phyloP scores from a whole-genome alignment of 2,888 invertebrate species.

The Latheticus oryzae region DNA sequence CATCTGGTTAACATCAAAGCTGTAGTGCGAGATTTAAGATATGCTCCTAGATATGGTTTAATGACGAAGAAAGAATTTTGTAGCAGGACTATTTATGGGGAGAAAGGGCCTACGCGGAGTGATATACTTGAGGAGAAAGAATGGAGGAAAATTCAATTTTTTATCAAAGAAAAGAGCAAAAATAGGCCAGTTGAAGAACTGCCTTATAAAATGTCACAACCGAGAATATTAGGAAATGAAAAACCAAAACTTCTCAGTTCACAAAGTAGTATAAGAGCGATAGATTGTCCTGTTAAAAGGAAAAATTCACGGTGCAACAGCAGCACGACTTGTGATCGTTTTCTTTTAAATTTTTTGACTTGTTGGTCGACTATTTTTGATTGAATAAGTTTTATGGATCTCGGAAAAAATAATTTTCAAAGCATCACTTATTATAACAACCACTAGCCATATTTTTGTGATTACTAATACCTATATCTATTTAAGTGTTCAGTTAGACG shows the following conservation, averaged over 20 bases:
- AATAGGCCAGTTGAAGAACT: constrained; percentile 54
- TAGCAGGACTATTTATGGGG: constrained; percentile 54
- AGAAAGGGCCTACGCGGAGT: constrained; percentile 66
- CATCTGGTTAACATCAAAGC: constrained; percentile 67
- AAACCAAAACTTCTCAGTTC: constrained; percentile 55
- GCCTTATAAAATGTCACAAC: constrained; percentile 57
- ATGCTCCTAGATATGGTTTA: constrained; percentile 71
- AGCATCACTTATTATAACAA: constrained; percentile 17
- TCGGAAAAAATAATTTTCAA: constrained; percentile 8
- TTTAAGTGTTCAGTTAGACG: too few relatives aligned
- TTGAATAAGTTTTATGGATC: constrained; percentile 46
- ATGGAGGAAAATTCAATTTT: constrained; percentile 60
- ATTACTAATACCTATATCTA: too few relatives aligned
- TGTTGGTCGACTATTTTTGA: constrained; percentile 64
- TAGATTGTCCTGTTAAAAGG: constrained; percentile 39
- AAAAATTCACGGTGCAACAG: constrained; percentile 46
- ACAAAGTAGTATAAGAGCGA: constrained; percentile 47
- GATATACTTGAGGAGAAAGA: constrained; percentile 70
- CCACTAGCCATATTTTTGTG: constrained; percentile 37
- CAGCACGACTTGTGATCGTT: constrained; percentile 56
- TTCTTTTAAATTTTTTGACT: constrained; percentile 60
- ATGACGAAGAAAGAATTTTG: constrained; percentile 75
- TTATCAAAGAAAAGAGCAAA: constrained; percentile 58
- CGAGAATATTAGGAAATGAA: constrained; percentile 49
- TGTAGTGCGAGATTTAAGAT: constrained; percentile 64